These are phyloP conservation scores for Spodoptera frugiperda DNA, from an alignment of 1,140 invertebrate genomes.

Conservation along the genomic window DNA sequence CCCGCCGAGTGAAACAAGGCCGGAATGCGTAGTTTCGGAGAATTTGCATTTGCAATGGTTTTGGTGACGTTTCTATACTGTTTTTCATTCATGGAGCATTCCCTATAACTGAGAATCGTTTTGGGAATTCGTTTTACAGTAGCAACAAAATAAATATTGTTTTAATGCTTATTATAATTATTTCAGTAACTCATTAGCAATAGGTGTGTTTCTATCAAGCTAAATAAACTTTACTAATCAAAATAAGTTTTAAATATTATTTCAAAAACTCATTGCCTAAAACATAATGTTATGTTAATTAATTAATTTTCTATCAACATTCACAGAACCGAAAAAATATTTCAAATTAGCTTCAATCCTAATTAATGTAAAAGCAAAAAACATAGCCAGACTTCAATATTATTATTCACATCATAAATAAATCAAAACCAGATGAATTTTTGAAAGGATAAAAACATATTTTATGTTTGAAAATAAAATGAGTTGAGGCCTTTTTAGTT, in stretches of 20 bases:
- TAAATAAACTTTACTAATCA: background rate
- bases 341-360: background rate
- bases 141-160: background rate
- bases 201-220: background rate
- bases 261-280: background rate
- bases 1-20: constrained; percentile 19
- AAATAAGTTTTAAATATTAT: background rate
- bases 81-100: background rate
- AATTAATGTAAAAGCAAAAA: constrained; percentile 14
- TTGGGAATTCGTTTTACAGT: too few species aligned
- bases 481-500: constrained; percentile 19
- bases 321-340: background rate
- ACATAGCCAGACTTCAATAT: background rate
- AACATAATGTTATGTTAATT: background rate
- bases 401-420: constrained; percentile 5
- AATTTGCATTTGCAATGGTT: background rate
- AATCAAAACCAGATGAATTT: constrained; percentile 47
- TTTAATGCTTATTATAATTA: too few species aligned
- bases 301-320: constrained; percentile 3
- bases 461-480: constrained; percentile 19
- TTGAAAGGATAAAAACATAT: constrained; percentile 5
- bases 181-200: too few species aligned
- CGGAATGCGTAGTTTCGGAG: constrained; percentile 15
- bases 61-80: background rate
- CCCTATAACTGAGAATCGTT: background rate